Conservation (phyloP, 2,113 vertebrate species). For the Eretmochelys imbricata region DNA sequence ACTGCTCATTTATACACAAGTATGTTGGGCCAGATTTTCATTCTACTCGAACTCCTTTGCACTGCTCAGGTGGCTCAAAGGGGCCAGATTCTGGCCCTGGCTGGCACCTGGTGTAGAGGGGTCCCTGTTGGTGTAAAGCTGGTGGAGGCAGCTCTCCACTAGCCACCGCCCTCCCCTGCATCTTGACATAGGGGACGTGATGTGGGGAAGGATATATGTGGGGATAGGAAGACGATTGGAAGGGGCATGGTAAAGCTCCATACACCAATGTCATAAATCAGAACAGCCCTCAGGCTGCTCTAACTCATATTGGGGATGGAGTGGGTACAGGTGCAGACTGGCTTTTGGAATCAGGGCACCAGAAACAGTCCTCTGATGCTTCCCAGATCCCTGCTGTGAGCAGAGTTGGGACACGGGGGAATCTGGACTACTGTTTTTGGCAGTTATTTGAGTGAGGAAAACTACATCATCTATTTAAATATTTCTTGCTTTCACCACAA, state of each 20-base stretch:
- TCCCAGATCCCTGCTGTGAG: not conserved
- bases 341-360: not conserved
- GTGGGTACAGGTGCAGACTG: not conserved
- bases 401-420: accelerated
- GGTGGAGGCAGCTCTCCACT: not conserved
- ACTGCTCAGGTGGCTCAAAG: not conserved
- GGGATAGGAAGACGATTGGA: not conserved
- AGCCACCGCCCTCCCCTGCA: not conserved
- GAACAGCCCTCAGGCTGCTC: not conserved
- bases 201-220: not conserved
- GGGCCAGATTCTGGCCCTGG: not conserved
- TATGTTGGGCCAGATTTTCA: not conserved
- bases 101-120: not conserved
- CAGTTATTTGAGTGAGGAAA: accelerated
- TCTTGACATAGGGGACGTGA: not conserved
- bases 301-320: not conserved
- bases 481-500: conserved; percentile 47
- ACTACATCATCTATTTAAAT: accelerated
- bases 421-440: accelerated
- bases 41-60: not conserved
- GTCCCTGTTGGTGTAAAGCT: not conserved
- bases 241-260: not conserved
- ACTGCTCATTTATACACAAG: not conserved
- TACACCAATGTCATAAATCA: not conserved
- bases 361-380: not conserved